Base-by-base conservation (phyloP, 2,797 vertebrate genomes). In the Sebastes reedi region DNA sequence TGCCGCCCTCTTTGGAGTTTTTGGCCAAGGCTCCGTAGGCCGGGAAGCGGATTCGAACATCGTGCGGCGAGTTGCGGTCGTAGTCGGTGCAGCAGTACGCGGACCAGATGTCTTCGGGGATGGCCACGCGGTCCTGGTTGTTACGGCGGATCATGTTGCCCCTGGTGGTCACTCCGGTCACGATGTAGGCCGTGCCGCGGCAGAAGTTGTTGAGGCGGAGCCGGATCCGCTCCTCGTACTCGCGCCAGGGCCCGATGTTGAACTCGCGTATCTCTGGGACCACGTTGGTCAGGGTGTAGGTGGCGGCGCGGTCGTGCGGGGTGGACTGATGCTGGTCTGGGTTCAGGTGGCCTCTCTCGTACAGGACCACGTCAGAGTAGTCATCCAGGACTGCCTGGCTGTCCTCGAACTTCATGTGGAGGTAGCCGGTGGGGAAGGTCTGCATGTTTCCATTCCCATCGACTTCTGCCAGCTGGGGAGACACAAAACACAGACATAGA, bases 341-440 rank as follows among this genome's bases (percentile, higher is more conserved):
- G 84, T 95, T 95, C 84, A 95, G 87, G 77, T 95, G 94, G 14
- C 90, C 94, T 82, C 93, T 87, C 77, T 94, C 94, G 0, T 94
- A 95, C 14, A 94, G 77, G 6, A 95, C 93, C 64, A 94, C 92
- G 1, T 95, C 92, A 3, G 95, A 94, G 64, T 94, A 95, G 86
- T 95, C 94, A 20, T 94, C 87, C 34, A 94, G 89, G 30, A 95
- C 90, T 0, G 91, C 93, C 77, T 95, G 94, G 87, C 92, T 95
- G 85, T 94, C 93, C 68, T 95, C 95, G 56, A 95, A 95, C 89
- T 95, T 95, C 94, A 94, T 95, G 78, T 95, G 94, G 61, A 95
- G 87, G 89, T 95, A 94, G 32, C 92, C 92, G 2, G 92, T 93
- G 5, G 94, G 94, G 85, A 95, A 95, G 0, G 93, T 82, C 71